phyloP scores from a whole-genome alignment of 1,140 invertebrate species.

The Drosophila ironensis region DNA sequence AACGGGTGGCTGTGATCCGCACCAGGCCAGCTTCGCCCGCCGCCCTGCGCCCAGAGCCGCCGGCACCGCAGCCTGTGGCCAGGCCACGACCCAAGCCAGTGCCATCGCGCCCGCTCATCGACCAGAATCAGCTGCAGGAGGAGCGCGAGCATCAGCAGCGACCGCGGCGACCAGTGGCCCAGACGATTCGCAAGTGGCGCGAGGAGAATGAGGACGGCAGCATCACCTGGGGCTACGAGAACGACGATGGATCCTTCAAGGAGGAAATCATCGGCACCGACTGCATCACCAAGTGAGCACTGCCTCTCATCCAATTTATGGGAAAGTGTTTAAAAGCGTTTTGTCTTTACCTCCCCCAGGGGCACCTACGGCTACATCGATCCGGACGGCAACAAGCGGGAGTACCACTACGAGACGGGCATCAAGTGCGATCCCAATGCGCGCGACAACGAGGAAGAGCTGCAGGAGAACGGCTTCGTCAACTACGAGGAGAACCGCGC shows the following conservation, averaged over 20 bases:
- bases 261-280: slow-evolving; percentile 91
- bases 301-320: too few relatives aligned
- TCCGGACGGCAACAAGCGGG: slow-evolving; percentile 88
- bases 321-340: too few relatives aligned
- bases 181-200: slow-evolving; percentile 88
- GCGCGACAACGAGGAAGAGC: slow-evolving; percentile 84
- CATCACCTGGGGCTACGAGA: slow-evolving; percentile 93
- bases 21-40: slow-evolving; percentile 37
- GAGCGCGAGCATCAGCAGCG: slow-evolving; percentile 60
- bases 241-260: slow-evolving; percentile 88
- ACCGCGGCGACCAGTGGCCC: slow-evolving; percentile 84
- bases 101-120: slow-evolving; percentile 65
- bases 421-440: slow-evolving; percentile 86
- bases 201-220: slow-evolving; percentile 91
- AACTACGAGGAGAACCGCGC: slow-evolving; percentile 88
- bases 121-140: slow-evolving; percentile 70
- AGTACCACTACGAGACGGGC: slow-evolving; percentile 88
- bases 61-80: slow-evolving; percentile 30
- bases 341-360: slow-evolving; percentile 64
- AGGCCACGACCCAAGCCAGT: slow-evolving; percentile 70
- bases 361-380: slow-evolving; percentile 93
- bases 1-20: slow-evolving; percentile 56
- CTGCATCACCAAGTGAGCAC: slow-evolving; percentile 86
- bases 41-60: slow-evolving; percentile 47
- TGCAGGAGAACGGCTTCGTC: slow-evolving; percentile 87